Evolutionary conservation across 2,888 invertebrate genomes (phyloP).

Genomic region (Mimumesa dahlbomi): DNA sequence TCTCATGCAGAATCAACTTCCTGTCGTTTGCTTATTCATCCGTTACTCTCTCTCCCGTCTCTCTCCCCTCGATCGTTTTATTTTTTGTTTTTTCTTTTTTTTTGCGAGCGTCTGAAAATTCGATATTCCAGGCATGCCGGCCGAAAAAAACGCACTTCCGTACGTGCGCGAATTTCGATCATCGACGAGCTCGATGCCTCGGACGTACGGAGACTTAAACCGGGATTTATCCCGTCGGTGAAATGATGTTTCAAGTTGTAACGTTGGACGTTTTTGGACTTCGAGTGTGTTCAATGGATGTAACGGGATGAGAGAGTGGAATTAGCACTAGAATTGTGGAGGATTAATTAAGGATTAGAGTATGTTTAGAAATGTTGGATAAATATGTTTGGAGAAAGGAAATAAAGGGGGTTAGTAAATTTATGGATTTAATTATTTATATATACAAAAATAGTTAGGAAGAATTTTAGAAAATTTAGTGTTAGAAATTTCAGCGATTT

Average conservation of each 20-base stretch:
- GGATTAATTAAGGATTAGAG: no score
- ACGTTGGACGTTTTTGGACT: no score
- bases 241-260: neutral
- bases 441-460: no score
- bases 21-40: conserved; percentile 19
- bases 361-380: no score
- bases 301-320: no score
- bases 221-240: neutral
- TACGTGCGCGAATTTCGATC: conserved; percentile 21
- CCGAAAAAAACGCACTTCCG: conserved; percentile 4
- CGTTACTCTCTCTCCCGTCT: neutral
- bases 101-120: conserved; percentile 8
- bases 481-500: no score
- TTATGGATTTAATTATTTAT: no score
- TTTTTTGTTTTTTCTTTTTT: conserved; percentile 5
- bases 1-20: conserved; percentile 18
- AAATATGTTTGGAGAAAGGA: no score
- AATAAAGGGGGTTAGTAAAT: no score
- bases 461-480: no score
- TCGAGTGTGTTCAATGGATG: no score
- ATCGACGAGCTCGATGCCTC: neutral
- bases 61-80: conserved; percentile 14
- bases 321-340: no score
- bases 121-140: conserved; percentile 20
- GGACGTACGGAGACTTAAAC: neutral